phyloP scores from a whole-genome alignment of 2,888 invertebrate species.

The Acrobeloides nanus region DNA sequence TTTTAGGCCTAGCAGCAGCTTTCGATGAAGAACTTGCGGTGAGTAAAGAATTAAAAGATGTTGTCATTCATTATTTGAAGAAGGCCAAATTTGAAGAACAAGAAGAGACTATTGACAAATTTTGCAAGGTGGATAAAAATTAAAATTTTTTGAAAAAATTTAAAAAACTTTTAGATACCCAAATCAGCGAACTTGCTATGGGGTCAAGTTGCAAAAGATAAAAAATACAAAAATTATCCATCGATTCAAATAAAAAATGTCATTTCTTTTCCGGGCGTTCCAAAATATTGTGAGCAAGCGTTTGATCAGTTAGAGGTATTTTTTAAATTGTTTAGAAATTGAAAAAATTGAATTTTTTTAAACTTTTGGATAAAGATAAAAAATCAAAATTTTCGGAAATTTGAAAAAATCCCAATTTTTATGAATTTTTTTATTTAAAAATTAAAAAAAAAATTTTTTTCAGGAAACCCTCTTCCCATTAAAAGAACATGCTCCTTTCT shows the following conservation, averaged over 20 bases:
- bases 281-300: conserved; percentile 58
- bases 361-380: too few relatives aligned
- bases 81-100: conserved; percentile 51
- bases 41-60: conserved; percentile 55
- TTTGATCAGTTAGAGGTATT: conserved; percentile 55
- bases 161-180: conserved; percentile 58
- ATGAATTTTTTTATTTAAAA: too few relatives aligned
- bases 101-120: conserved; percentile 49
- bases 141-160: too few relatives aligned
- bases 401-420: too few relatives aligned
- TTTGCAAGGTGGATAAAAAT: conserved; percentile 23
- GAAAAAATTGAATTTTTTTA: too few relatives aligned
- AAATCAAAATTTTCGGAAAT: too few relatives aligned
- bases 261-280: conserved; percentile 68
- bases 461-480: conserved; percentile 44
- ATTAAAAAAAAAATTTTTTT: too few relatives aligned
- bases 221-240: conserved; percentile 59
- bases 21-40: conserved; percentile 55
- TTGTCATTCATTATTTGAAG: conserved; percentile 54
- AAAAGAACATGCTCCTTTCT: conserved; percentile 17
- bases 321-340: too few relatives aligned
- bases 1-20: conserved; percentile 57
- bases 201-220: conserved; percentile 56
- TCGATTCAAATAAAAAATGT: conserved; percentile 62
- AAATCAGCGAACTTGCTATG: conserved; percentile 57